Percentiles rank a stretch among this genome's conserved stretches.
phyloP scores from a whole-genome alignment of 2,888 invertebrate genomes.

The Eurytoma californica region DNA sequence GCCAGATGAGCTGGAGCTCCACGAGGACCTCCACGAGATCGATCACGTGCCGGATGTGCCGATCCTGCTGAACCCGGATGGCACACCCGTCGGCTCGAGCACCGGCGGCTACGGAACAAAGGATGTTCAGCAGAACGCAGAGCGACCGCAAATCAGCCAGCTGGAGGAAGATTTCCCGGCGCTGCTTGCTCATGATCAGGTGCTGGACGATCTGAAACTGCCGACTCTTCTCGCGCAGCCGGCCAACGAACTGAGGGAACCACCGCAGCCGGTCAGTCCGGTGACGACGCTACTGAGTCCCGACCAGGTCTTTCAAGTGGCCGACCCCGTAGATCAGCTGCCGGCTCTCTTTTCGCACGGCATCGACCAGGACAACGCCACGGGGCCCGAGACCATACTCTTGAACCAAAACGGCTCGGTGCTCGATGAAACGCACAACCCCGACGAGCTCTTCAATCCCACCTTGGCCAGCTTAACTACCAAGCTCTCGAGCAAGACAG shows the following conservation, averaged over 20 bases:
- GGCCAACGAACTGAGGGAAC: conserved; percentile 65
- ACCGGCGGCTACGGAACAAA: conserved; percentile 73
- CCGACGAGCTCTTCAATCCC: conserved; percentile 73
- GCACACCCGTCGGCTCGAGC: conserved; percentile 65
- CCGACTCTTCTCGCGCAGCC: conserved; percentile 67
- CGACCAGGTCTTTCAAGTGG: conserved; percentile 72
- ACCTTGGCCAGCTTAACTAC: neutral
- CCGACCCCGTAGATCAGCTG: conserved; percentile 72
- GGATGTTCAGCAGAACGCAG: conserved; percentile 75
- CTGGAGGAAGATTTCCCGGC: conserved; percentile 64
- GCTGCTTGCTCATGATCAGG: conserved; percentile 67
- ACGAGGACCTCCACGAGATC: conserved; percentile 67
- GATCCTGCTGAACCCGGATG: conserved; percentile 70
- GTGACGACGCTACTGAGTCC: conserved; percentile 69
- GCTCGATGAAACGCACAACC: conserved; percentile 72
- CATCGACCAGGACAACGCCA: conserved; percentile 64
- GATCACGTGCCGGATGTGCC: conserved; percentile 72
- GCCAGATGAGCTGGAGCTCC: conserved; percentile 59
- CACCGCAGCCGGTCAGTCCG: conserved; percentile 63
- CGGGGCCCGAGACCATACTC: conserved; percentile 73
- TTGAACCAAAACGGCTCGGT: conserved; percentile 74
- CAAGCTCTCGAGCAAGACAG: neutral
- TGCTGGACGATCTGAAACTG: conserved; percentile 68
- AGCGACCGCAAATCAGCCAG: conserved; percentile 63
- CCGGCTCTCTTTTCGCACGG: conserved; percentile 72